Evolutionary conservation across 1,140 invertebrate genomes (phyloP), one percentile per base, ranked within the genome.

Genomic region (Drosophila ironensis): DNA sequence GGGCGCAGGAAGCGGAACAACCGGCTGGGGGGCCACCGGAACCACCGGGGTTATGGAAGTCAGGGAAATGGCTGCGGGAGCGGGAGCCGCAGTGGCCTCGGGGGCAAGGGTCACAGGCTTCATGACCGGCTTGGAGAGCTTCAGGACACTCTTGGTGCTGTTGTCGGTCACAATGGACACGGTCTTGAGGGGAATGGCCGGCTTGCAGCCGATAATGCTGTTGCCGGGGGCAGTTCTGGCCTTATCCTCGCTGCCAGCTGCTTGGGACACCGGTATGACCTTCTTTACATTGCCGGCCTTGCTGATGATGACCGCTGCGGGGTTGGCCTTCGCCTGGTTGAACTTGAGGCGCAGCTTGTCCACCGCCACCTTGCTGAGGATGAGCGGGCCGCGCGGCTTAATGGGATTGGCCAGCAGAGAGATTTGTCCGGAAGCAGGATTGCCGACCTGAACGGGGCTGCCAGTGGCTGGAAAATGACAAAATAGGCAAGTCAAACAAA

Each of bases 291-390:
- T 17, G 9, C 41, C 11, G 2, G 60, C 14, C 20, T 80, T 77
- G 48, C 41, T 42, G 5, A 84, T 37, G 4, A 81, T 42, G 1
- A 84, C 28, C 1, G 77, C 41, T 6, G 59, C 70, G 0, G 77
- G 22, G 16, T 73, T 84, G 17, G 46, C 56, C 38, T 72, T 61
- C 1, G 70, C 53, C 38, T 82, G 78, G 7, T 71, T 71, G 24
- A 82, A 73, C 19, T 82, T 84, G 7, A 77, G n/a, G 0, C 74
- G 64, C 8, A 82, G 40, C 30, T 82, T 78, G 35, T 84, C 73
- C 38, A 82, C 78, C 9, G 78, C 69, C 14, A 53, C 69, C 40
- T 78, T 84, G 51, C 78, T 84, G 7, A 84, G 48, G 27, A 82
- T 78, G 8, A 78, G 40, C 1, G 69, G 69, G n/a, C 73, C 44